These are phyloP conservation scores for Poeciliopsis gracilis DNA, from an alignment of 2,797 vertebrate genomes.

Conservation along the genomic window DNA sequence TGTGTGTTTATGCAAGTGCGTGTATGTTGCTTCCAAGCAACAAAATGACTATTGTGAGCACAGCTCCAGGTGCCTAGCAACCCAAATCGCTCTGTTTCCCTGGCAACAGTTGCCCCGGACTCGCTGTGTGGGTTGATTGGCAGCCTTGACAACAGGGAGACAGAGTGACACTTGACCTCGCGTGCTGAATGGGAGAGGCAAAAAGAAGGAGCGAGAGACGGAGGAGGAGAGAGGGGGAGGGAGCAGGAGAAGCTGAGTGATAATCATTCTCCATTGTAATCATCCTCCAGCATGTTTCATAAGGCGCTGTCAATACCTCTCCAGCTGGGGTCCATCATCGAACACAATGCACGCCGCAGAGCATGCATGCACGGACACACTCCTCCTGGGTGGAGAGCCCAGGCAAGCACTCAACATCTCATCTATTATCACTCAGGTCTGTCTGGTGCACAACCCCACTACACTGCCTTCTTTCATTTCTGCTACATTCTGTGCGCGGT, in stretches of 20 bases:
- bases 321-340: constrained; percentile 78
- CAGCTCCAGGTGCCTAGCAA: constrained; percentile 85
- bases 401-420: constrained; percentile 73
- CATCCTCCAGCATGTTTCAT: constrained; percentile 76
- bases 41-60: constrained; percentile 83
- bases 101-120: constrained; percentile 85
- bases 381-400: constrained; percentile 69
- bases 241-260: constrained; percentile 74
- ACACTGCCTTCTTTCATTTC: constrained; percentile 70
- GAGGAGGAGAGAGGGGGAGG: constrained; percentile 56
- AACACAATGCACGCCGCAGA: constrained; percentile 67
- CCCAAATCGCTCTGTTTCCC: constrained; percentile 82
- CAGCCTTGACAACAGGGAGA: constrained; percentile 81
- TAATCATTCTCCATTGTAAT: constrained; percentile 81
- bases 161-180: constrained; percentile 83
- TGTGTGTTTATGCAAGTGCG: constrained; percentile 50
- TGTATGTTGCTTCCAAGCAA: constrained; percentile 71
- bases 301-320: constrained; percentile 73
- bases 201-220: constrained; percentile 61
- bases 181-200: constrained; percentile 75
- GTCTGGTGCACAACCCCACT: constrained; percentile 63
- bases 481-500: constrained; percentile 58
- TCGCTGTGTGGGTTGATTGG: constrained; percentile 82
- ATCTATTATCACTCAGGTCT: constrained; percentile 75
- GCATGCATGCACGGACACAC: constrained; percentile 59